phyloP scores from a whole-genome alignment of 2,113 vertebrate species.

The Grammomys dolichurus region DNA sequence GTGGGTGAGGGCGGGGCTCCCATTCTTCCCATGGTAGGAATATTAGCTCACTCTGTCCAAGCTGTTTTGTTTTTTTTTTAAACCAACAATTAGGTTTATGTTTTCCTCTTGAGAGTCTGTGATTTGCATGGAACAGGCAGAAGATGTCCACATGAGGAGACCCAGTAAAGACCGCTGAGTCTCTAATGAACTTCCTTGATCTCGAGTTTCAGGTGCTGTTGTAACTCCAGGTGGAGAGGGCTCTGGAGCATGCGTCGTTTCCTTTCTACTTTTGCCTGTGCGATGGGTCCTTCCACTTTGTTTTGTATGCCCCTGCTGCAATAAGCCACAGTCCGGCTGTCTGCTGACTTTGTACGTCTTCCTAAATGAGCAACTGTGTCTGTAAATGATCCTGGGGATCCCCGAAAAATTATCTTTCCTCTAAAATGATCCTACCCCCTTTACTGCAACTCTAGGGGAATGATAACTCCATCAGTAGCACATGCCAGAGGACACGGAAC shows the following conservation, averaged over 20 bases:
- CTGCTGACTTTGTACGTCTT: background rate
- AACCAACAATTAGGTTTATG: background rate
- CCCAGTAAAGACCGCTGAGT: background rate
- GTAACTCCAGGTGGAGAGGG: background rate
- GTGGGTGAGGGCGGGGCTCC: background rate
- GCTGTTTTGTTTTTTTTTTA: background rate
- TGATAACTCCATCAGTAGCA: background rate
- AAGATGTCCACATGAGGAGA: rapidly evolving
- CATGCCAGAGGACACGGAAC: background rate
- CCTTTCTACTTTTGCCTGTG: background rate
- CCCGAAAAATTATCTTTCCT: background rate
- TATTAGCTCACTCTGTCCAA: background rate
- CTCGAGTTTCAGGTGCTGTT: too few species aligned
- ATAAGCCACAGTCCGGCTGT: background rate
- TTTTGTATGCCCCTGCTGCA: background rate
- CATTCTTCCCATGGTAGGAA: too few species aligned
- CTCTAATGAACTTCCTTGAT: background rate
- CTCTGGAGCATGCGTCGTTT: background rate
- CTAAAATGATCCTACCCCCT: background rate
- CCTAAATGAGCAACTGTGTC: background rate
- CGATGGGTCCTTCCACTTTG: background rate
- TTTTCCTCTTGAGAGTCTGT: background rate
- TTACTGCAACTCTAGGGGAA: background rate
- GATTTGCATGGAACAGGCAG: background rate
- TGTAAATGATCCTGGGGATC: background rate